Base-by-base conservation (phyloP, 1,140 invertebrate genomes). In the Drosophila equinoxialis region DNA sequence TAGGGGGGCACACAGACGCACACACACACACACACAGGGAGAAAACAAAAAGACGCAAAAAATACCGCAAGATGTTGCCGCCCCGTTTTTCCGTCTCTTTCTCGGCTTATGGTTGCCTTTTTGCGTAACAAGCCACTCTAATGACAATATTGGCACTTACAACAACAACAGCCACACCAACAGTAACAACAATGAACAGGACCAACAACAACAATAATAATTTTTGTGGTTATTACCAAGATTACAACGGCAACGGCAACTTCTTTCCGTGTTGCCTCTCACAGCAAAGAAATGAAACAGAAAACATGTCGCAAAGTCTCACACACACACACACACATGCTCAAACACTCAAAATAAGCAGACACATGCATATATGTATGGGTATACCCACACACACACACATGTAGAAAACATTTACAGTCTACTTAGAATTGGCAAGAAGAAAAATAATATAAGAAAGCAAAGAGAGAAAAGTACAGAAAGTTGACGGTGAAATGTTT, bases 131-230 rank as follows among this genome's bases (percentile, higher is more conserved):
- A 87, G 80, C 84, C 77, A 87, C 84, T 87, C 84, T 89, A 87
- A 87, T 87, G 84, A 87, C 84, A 87, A 87, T 87, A 87, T 87
- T 87, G 84, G 84, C 84, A 87, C 84, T 87, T 87, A 84, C 84
- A 87, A 89, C 76, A 79, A 72, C 77, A 72, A 62, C 30, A 30
- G 30, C 70, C 30, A 30, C 79, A 81, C 68, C 68, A 55, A n/a
- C 67, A 76, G n/a, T 35, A 74, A 30, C 42, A 57, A 62, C 63
- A 78, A 10, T 45, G 17, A 68, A n/a, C 37, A 58, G n/a, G 33
- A 35, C 33, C 42, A 74, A 39, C 71, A 71, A 65, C 70, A 89
- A 89, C 77, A 83, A 80, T 84, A 87, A 89, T 87, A 87, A 87
- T 85, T 85, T 85, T 85, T 84, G 82, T 87, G 83, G 83, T 87